These are phyloP conservation scores for Cataglyphis albicans DNA, from an alignment of 2,888 invertebrate species.

Conservation along the genomic window DNA sequence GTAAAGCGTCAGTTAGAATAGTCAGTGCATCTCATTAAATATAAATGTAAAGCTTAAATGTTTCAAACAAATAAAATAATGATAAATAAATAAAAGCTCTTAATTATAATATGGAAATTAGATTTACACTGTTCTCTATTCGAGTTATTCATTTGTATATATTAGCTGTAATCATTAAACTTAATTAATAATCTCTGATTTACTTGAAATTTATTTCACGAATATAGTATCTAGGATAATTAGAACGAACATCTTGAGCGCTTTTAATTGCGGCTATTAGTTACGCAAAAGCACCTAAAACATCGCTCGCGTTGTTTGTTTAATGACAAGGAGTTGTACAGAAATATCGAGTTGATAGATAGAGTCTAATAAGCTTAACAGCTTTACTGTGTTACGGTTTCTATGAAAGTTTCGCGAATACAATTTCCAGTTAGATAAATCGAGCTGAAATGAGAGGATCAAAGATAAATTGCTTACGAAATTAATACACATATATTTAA, in stretches of 20 bases:
- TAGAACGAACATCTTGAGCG: background rate
- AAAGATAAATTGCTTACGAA: background rate
- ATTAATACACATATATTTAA: background rate
- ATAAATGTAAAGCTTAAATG: background rate
- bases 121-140: background rate
- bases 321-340: background rate
- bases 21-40: background rate
- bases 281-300: background rate
- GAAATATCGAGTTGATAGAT: background rate
- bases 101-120: conserved; percentile 2
- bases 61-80: background rate
- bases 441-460: background rate
- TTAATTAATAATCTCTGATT: background rate
- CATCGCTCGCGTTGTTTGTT: conserved; percentile 4
- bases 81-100: background rate
- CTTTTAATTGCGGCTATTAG: background rate
- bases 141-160: background rate
- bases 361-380: conserved; percentile 1
- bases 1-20: background rate
- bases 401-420: conserved; percentile 22
- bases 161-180: background rate
- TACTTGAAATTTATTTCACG: background rate
- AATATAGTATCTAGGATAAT: background rate
- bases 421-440: conserved; percentile 40
- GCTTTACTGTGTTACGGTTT: background rate